Evolutionary conservation across 1,140 invertebrate genomes (phyloP), one percentile per base, ranked within the genome.

Genomic region (Gryon sp.): DNA sequence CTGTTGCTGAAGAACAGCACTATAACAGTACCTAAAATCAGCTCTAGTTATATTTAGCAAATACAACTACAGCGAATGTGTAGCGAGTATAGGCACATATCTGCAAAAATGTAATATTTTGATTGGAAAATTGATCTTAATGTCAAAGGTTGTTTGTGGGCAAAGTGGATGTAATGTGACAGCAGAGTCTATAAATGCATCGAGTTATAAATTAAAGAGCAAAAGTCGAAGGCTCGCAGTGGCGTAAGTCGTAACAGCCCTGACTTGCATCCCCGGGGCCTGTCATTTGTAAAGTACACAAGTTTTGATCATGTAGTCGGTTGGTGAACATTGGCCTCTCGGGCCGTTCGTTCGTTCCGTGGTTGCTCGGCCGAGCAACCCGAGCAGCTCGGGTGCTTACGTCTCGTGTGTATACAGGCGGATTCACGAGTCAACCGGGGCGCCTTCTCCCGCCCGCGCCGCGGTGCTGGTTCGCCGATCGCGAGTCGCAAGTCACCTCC

Each of bases 401-500:
- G 55, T 62, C 62, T 75, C 45, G 45, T 63, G 57, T 69, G 68
- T 65, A 45, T 53, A 75, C 70, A 62, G 65, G 66, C 70, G 72
- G 60, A 65, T 66, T 68, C 76, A 55, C 76, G 18, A 79, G 65
- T 57, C 63, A 53, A 60, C 68, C 73, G 76, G 68, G 80, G 80
- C 76, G 72, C 66, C 80, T 80, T 81, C 80, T 82, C 81, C 79
- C 81, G 80, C 82, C 81, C 79, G 77, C 82, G 75, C 76, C 60
- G 48, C 65, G 72, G 68, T 78, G 66, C 63, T 65, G 77, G 72
- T 76, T 79, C 73, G 78, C 57, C 76, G 82, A 76, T 81, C 80
- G 76, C 78, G 74, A 83, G 82, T 84, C 84, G 83, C 84, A 85
- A 86, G 86, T 87, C 85, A 86, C 84, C 86, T 85, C 83, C 84